phyloP scores from a whole-genome alignment of 2,113 vertebrate species.

The Phodopus roborovskii region DNA sequence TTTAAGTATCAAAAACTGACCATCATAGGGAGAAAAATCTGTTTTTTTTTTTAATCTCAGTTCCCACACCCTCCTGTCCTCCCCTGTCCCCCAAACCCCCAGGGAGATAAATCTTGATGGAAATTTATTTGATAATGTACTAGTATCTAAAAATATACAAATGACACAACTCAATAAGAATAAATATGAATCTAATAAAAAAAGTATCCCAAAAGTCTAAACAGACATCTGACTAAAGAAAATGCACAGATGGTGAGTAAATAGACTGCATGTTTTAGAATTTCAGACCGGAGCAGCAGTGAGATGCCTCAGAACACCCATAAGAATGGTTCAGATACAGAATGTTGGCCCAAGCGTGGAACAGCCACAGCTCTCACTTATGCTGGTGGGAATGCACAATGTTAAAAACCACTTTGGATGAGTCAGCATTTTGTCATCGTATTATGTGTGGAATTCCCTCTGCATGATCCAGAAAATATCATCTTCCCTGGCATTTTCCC shows the following conservation, averaged over 20 bases:
- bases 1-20: background rate
- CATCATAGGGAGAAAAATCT: background rate
- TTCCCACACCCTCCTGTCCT: too few relatives aligned
- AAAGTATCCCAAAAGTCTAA: background rate
- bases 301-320: rapidly evolving
- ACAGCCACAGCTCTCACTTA: too few relatives aligned
- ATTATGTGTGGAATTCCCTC: too few relatives aligned
- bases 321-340: background rate
- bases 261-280: background rate
- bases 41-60: too few relatives aligned
- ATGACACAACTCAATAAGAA: background rate
- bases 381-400: rapidly evolving
- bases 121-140: background rate
- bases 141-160: background rate
- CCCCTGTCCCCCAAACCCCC: too few relatives aligned
- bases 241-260: background rate
- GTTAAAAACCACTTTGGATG: background rate
- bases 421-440: background rate
- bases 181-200: background rate
- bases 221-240: background rate
- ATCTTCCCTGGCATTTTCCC: background rate
- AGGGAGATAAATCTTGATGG: background rate
- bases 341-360: rapidly evolving
- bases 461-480: background rate
- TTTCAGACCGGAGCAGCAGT: too few relatives aligned